phyloP scores from a whole-genome alignment of 2,797 vertebrate species.

The Hozukius guyotensis region DNA sequence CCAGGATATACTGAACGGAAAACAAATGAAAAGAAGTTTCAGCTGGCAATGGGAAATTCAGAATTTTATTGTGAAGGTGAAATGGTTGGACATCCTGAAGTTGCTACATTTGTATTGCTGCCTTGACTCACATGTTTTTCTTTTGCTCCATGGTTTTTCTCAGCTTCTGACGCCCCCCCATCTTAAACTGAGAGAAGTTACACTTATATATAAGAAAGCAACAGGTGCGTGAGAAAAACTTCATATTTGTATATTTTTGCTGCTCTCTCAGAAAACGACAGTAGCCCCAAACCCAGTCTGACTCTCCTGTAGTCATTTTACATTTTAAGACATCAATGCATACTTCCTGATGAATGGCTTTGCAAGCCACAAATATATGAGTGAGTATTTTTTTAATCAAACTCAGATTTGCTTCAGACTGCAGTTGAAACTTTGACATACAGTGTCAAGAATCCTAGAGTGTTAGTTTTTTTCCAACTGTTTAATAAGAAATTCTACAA shows the following conservation, averaged over 20 bases:
- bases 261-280: not conserved
- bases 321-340: too few species aligned
- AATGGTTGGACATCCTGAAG: not conserved
- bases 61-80: conserved; percentile 31
- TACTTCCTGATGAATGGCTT: not conserved
- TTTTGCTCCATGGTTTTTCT: not conserved
- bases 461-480: not conserved
- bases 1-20: too few species aligned
- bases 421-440: too few species aligned
- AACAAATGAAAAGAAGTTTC: too few species aligned
- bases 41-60: not conserved
- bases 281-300: not conserved
- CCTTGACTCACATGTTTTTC: not conserved
- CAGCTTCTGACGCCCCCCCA: conserved; percentile 54
- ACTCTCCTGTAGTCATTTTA: not conserved
- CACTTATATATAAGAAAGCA: not conserved
- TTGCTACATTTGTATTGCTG: not conserved
- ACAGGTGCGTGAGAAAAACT: conserved; percentile 22
- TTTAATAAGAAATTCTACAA: not conserved
- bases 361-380: not conserved
- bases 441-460: not conserved
- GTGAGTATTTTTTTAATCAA: not conserved
- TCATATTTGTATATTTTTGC: not conserved
- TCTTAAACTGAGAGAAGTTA: not conserved
- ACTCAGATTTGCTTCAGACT: not conserved